These are phyloP conservation scores for Lasioglossum figueresi DNA, from an alignment of 2,888 invertebrate species.

Conservation along the genomic window DNA sequence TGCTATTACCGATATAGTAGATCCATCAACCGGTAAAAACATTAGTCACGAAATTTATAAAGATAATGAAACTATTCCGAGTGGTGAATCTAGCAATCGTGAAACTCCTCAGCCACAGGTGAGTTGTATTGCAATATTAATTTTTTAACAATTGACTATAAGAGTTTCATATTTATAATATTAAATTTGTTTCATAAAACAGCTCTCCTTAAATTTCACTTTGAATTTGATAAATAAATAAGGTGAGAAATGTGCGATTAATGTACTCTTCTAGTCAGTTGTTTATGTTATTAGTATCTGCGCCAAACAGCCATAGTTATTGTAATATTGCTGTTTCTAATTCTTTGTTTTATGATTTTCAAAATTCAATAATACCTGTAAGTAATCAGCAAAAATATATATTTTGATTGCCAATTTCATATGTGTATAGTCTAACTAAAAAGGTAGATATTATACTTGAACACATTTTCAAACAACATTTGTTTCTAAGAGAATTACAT, in stretches of 20 bases:
- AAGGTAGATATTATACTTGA: not conserved
- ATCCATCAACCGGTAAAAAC: slow-evolving; percentile 85
- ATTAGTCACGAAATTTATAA: slow-evolving; percentile 84
- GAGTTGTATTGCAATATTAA: slow-evolving; percentile 65
- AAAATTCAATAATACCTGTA: not conserved
- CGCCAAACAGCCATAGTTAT: slow-evolving; percentile 61
- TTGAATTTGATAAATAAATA: not conserved
- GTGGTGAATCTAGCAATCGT: slow-evolving; percentile 85
- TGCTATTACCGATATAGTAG: slow-evolving; percentile 84
- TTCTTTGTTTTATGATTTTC: not conserved
- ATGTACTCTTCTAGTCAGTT: slow-evolving; percentile 67
- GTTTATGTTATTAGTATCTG: slow-evolving; percentile 56
- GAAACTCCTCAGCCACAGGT: slow-evolving; percentile 85
- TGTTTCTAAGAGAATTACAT: not conserved
- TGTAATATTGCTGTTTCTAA: slow-evolving; percentile 19
- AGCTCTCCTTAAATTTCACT: not conserved
- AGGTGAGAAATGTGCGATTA: not conserved
- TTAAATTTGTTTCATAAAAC: not conserved
- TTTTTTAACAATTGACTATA: slow-evolving; percentile 64
- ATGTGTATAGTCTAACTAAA: not conserved
- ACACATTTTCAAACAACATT: not conserved
- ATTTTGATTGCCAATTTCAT: not conserved
- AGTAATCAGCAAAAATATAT: not conserved
- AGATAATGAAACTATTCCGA: slow-evolving; percentile 84
- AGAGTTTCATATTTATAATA: slow-evolving; percentile 36